Evolutionary conservation across 2,113 vertebrate species (phyloP).

Genomic region (Amphiprion ocellaris): DNA sequence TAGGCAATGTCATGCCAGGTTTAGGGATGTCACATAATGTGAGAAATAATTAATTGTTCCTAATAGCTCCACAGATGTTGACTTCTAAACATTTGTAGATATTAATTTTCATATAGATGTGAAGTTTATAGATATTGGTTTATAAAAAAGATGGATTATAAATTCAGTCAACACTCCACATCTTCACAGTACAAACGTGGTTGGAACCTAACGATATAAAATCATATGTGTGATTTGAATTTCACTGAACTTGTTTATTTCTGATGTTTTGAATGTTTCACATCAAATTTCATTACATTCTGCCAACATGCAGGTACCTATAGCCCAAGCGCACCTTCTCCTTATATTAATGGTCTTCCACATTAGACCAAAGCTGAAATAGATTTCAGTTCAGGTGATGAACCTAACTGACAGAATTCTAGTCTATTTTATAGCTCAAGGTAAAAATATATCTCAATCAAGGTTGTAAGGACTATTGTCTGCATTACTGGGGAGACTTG

Average conservation of each 20-base stretch:
- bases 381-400: too few relatives aligned
- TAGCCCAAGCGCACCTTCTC: background rate
- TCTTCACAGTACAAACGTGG: background rate
- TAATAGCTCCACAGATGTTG: background rate
- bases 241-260: background rate
- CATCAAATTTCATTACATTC: background rate
- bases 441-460: background rate
- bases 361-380: background rate
- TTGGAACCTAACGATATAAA: background rate
- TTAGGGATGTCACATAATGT: background rate
- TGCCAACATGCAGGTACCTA: background rate
- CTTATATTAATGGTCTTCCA: background rate
- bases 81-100: constrained; percentile 3
- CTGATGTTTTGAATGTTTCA: background rate
- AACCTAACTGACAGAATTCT: too few relatives aligned
- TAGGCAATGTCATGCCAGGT: background rate
- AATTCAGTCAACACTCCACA: background rate
- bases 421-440: background rate
- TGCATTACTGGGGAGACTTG: background rate
- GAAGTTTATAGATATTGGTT: background rate
- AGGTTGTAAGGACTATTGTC: constrained; percentile 1
- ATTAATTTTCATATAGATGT: background rate
- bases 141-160: background rate
- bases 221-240: background rate
- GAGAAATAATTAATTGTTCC: background rate